Evolutionary conservation across 92 coral and sea anemone genomes (phyloP).

Genomic region (Heliopora coerulea): DNA sequence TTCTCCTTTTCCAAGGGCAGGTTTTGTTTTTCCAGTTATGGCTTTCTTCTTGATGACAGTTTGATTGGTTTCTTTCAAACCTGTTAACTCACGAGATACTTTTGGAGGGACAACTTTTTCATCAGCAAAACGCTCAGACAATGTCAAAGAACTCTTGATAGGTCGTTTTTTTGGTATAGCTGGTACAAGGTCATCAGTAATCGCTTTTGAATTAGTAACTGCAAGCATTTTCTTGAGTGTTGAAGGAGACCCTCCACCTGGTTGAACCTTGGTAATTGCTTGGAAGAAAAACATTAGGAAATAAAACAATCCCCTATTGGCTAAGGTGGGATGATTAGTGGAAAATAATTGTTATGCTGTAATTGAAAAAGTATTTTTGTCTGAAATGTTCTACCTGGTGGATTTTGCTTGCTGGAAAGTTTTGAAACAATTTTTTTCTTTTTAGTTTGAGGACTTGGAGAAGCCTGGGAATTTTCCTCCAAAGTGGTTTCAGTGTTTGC

Average conservation of each 20-base stretch:
- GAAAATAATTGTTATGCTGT: too few relatives aligned
- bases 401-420: constrained; percentile 35
- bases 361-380: too few relatives aligned
- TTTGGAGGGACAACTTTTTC: constrained; percentile 7
- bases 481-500: constrained; percentile 20
- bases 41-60: not conserved
- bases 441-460: constrained; percentile 17
- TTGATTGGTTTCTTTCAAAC: not conserved
- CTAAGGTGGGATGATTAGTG: too few relatives aligned
- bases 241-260: not conserved
- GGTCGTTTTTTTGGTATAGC: constrained; percentile 17
- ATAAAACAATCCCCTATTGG: too few relatives aligned
- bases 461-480: constrained; percentile 20
- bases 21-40: not conserved
- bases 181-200: not conserved
- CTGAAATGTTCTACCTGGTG: constrained; percentile 59
- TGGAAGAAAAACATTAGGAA: too few relatives aligned
- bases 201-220: not conserved
- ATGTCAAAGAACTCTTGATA: not conserved
- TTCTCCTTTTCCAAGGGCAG: too few relatives aligned
- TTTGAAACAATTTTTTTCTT: constrained; percentile 30
- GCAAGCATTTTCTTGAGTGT: not conserved
- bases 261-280: not conserved
- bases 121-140: constrained; percentile 33
- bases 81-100: not conserved